Evolutionary conservation across 2,888 invertebrate species (phyloP).

Genomic region (Athalia circularis): DNA sequence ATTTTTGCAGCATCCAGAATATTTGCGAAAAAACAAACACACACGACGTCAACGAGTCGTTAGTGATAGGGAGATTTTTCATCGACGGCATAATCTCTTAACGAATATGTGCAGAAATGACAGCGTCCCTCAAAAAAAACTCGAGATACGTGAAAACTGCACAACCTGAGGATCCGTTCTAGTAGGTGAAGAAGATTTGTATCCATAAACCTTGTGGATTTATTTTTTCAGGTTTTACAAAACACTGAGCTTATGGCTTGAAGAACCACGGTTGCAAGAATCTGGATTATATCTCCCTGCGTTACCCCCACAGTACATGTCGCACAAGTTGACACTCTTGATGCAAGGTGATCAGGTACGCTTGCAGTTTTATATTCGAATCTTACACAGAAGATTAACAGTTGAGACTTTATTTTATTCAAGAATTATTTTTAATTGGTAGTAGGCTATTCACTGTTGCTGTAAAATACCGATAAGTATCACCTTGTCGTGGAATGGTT

Average conservation of each 20-base stretch:
- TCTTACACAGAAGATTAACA: background rate
- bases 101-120: background rate
- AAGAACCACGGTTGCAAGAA: slow-evolving; percentile 85
- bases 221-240: slow-evolving; percentile 76
- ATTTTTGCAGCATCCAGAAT: slow-evolving; percentile 11
- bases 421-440: no score
- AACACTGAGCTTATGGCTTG: slow-evolving; percentile 85
- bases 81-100: background rate
- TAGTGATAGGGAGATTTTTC: no score
- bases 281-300: slow-evolving; percentile 80
- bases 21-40: no score
- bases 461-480: background rate
- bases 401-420: background rate
- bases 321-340: slow-evolving; percentile 79
- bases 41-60: background rate
- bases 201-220: background rate
- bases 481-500: slow-evolving; percentile 47
- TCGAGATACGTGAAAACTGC: no score
- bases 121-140: no score
- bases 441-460: no score
- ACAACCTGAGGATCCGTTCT: no score
- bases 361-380: slow-evolving; percentile 32
- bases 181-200: background rate
- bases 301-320: slow-evolving; percentile 84
- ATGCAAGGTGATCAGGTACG: slow-evolving; percentile 78